phyloP scores from a whole-genome alignment of 1,140 invertebrate genomes.

The Nephotettix cincticeps region DNA sequence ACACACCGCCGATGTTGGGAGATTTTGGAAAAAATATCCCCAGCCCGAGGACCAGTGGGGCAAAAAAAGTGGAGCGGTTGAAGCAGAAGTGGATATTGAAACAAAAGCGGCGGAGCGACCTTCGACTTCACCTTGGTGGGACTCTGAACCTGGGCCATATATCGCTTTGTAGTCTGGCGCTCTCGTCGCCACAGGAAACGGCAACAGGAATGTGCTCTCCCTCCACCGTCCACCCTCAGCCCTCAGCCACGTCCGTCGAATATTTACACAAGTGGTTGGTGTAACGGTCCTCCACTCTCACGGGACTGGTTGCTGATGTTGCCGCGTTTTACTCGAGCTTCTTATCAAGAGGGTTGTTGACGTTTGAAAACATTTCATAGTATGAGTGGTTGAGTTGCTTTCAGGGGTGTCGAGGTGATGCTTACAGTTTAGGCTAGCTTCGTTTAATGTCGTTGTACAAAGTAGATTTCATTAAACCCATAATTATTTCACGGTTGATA shows the following conservation, averaged over 20 bases:
- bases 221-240: background rate
- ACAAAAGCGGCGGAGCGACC: constrained; percentile 9
- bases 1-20: background rate
- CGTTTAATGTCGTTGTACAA: too few species aligned
- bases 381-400: too few species aligned
- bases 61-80: background rate
- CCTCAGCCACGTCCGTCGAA: background rate
- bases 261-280: background rate
- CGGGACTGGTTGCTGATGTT: too few species aligned
- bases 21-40: constrained; percentile 11
- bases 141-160: constrained; percentile 16
- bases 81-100: constrained; percentile 11
- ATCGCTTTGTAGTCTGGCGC: background rate
- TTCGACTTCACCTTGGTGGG: constrained; percentile 6
- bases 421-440: too few species aligned
- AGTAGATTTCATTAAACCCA: too few species aligned
- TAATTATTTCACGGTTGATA: too few species aligned
- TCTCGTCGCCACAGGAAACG: background rate
- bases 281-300: background rate
- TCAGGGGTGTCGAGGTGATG: too few species aligned
- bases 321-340: too few species aligned
- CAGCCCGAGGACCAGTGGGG: background rate
- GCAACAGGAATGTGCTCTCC: background rate
- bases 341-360: too few species aligned
- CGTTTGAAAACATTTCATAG: too few species aligned